Percentiles rank a stretch among this genome's conserved stretches.
phyloP scores from a whole-genome alignment of 2,113 vertebrate genomes.

The Tenebrosternarchus preto region DNA sequence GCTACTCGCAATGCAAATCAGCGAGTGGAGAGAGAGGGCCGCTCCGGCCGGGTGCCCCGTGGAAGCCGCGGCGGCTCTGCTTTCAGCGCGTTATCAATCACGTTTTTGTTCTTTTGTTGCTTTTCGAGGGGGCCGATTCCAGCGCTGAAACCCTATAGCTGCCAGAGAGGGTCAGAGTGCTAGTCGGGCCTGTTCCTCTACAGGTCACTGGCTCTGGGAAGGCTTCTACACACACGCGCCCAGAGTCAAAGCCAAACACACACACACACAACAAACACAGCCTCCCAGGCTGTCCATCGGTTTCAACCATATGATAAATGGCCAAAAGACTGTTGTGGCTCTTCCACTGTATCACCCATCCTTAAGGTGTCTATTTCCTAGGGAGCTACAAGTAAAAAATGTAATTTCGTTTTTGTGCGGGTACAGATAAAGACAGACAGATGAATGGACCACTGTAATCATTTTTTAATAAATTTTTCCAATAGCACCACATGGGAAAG shows the following conservation, averaged over 20 bases:
- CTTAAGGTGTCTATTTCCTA: constrained; percentile 37
- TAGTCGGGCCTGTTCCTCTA: constrained; percentile 54
- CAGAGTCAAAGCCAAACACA: constrained; percentile 31
- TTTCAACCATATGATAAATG: constrained; percentile 70
- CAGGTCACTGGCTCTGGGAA: constrained; percentile 55
- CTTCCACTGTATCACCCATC: constrained; percentile 63
- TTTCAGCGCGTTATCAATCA: constrained; percentile 76
- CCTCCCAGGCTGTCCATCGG: constrained; percentile 11
- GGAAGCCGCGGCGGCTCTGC: constrained; percentile 64
- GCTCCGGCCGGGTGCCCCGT: constrained; percentile 66
- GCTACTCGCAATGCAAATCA: constrained; percentile 43
- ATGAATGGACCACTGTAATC: constrained; percentile 76
- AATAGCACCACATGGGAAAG: constrained; percentile 47
- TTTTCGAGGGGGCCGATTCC: constrained; percentile 64
- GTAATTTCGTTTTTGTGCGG: constrained; percentile 52
- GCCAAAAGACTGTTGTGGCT: constrained; percentile 68
- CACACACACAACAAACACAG: constrained; percentile 26
- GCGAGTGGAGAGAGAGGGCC: constrained; percentile 11
- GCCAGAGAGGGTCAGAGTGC: constrained; percentile 62
- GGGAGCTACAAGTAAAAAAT: constrained; percentile 56
- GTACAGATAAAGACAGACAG: constrained; percentile 76
- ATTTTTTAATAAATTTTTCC: constrained; percentile 75
- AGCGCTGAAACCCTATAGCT: constrained; percentile 63
- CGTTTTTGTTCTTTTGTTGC: constrained; percentile 71
- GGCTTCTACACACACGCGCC: constrained; percentile 45